Base-by-base conservation (phyloP, 1,140 invertebrate species). In the Pristionchus pacificus region DNA sequence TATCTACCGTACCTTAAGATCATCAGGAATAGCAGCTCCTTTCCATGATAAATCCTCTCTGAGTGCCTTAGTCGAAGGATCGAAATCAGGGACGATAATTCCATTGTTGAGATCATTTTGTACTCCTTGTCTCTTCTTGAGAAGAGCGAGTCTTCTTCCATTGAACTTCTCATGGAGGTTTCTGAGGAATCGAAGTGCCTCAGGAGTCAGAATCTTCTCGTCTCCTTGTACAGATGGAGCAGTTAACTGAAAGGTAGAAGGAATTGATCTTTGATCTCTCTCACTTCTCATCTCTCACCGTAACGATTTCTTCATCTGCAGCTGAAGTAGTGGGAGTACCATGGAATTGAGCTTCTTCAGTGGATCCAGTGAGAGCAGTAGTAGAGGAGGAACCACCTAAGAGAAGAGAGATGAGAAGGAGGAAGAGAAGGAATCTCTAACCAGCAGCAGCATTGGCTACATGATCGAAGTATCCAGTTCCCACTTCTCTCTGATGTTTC, bases 401-500 rank as follows among this genome's bases (percentile, higher is more conserved):
- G n/a, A n/a, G n/a, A n/a, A n/a, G n/a, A n/a, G n/a, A n/a, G n/a
- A n/a, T n/a, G n/a, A n/a, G n/a, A n/a, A n/a, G n/a, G n/a, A n/a
- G n/a, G 82, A 84, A 0, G 79, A 82, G 29, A 79, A 80, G 1
- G 72, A n/a, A 24, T 83, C 84, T 25, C 83, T 19, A 10, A 49
- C 38, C 83, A 60, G 85, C 75, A 55, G 82, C 78, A 19, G 82
- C 80, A 63, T 75, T 77, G 2, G 77, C 76, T 19, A 85, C 80
- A 15, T 79, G 71, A 65, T 85, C 84, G 69, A 85, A 85, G 67
- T 85, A 85, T 13, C 85, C 84, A 29, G 84, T 85, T 32, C 84
- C 84, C 28, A 85, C 84, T 77, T 85, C 84, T 15, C 85, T 75
- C 68, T 85, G 84, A 76, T 85, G 84, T 66, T 85, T 85, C n/a